These are phyloP conservation scores for Dendrolimus punctatus DNA, from an alignment of 1,140 invertebrate species.

Conservation along the genomic window DNA sequence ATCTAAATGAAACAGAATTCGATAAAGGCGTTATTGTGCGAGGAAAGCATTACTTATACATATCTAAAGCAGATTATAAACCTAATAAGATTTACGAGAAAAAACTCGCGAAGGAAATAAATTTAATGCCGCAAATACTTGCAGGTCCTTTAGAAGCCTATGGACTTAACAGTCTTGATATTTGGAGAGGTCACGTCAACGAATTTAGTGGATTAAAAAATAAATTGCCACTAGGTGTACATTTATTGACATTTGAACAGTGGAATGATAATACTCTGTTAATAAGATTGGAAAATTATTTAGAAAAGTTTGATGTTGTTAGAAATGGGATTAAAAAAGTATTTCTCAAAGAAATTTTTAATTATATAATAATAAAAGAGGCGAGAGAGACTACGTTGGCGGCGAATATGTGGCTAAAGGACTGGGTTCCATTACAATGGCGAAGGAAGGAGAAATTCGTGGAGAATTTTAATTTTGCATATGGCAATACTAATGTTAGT, in stretches of 20 bases:
- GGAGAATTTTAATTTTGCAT: slow-evolving; percentile 35
- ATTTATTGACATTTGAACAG: slow-evolving; percentile 89
- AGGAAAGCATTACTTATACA: slow-evolving; percentile 77
- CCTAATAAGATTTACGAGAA: slow-evolving; percentile 45
- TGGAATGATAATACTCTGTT: slow-evolving; percentile 79
- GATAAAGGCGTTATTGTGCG: slow-evolving; percentile 83
- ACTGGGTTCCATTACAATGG: slow-evolving; percentile 70
- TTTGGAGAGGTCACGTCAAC: slow-evolving; percentile 21
- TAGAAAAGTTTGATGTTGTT: slow-evolving; percentile 81
- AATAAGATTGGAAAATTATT: slow-evolving; percentile 90
- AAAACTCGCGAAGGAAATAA: slow-evolving; percentile 42
- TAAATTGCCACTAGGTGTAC: slow-evolving; percentile 83
- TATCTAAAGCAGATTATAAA: slow-evolving; percentile 33
- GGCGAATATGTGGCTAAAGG: slow-evolving; percentile 74
- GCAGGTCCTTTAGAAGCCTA: slow-evolving; percentile 9
- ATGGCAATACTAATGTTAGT: slow-evolving; percentile 16
- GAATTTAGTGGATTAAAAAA: slow-evolving; percentile 30
- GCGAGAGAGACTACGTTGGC: slow-evolving; percentile 77
- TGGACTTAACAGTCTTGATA: slow-evolving; percentile 4
- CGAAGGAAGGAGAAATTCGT: slow-evolving; percentile 28
- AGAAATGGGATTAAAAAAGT: slow-evolving; percentile 28
- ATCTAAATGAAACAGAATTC: slow-evolving; percentile 88
- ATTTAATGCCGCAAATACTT: slow-evolving; percentile 24
- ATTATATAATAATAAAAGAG: slow-evolving; percentile 67
- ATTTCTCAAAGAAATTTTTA: slow-evolving; percentile 65